Percentiles rank a stretch among this genome's conserved stretches.
phyloP scores from a whole-genome alignment of 2,797 vertebrate species.

The Pteronotus mesoamericanus region DNA sequence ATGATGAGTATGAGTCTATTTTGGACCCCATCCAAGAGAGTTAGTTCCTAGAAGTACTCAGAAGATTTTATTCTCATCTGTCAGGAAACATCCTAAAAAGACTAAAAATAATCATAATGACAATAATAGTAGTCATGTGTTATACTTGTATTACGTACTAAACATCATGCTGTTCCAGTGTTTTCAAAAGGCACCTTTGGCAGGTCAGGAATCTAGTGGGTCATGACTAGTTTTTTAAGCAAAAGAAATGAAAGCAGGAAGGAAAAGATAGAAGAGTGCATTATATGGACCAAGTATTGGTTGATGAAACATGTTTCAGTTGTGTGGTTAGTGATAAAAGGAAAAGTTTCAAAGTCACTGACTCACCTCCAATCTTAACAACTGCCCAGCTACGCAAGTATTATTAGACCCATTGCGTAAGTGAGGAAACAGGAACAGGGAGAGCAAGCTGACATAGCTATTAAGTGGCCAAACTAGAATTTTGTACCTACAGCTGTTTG shows the following conservation, averaged over 20 bases:
- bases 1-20: slow-evolving; percentile 57
- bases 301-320: not conserved
- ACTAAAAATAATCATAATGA: slow-evolving; percentile 33
- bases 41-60: slow-evolving; percentile 70
- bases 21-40: slow-evolving; percentile 58
- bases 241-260: slow-evolving; percentile 2
- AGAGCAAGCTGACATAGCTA: not conserved
- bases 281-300: not conserved
- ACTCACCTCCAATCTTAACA: not conserved
- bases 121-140: not conserved
- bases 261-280: not conserved
- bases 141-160: not conserved
- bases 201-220: not conserved
- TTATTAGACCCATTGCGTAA: not conserved
- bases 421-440: not conserved
- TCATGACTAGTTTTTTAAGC: not conserved
- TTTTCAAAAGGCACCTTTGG: slow-evolving; percentile 14
- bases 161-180: not conserved
- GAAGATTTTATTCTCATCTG: slow-evolving; percentile 56
- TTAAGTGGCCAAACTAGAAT: not conserved
- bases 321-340: not conserved
- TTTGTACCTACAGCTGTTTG: not conserved
- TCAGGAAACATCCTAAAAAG: slow-evolving; percentile 50
- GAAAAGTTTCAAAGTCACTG: not conserved
- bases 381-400: not conserved